Base-by-base conservation (phyloP, 1,140 invertebrate genomes). In the Daktulosphaira vitifoliae region DNA sequence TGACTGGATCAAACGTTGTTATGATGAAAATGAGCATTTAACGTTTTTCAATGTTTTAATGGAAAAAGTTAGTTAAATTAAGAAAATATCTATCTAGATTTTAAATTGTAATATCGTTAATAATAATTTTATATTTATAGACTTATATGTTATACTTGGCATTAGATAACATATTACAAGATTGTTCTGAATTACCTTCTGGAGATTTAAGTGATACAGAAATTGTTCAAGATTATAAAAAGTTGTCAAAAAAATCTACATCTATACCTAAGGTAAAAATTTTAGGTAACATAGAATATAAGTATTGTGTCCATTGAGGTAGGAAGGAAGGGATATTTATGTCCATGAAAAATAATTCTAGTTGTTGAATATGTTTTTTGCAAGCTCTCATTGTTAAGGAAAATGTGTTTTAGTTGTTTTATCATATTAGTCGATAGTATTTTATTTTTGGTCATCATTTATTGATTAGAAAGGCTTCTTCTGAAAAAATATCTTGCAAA, bases 161-260 rank as follows among this genome's bases (percentile, higher is more conserved):
- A 33, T 76, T 81, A 38, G 83, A 88, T 70, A 85, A 88, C 70
- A 84, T 81, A 26, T 76, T 92, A n/a, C 85, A 87, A 68, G 88
- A 90, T 75, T 89, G 86, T 73, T 80, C 80, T 33, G 85, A 87
- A 67, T 77, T 91, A 69, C 84, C 87, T 22, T 78, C 78, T 29
- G 80, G 81, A 11, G 81, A 84, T 48, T 75, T 82, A 2, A 81
- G 82, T 67, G 83, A 89, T 72, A 85, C 85, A 3, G 87, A 89
- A 68, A 80, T 88, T 44, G 83, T 91, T 7, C 84, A 87, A 71
- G 88, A 90, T 73, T 91, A 92, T 76, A 88, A 89, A 70, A 85
- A 84, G 69, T 73, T 84, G 74, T 81, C 81, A 0, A 75, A 80
- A 56, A 81, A 81, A 70, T 78, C 74, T 20, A 51, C 66, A 16